A percentile compares a stretch with the other conserved stretches of the same genome.
Evolutionary conservation across 35 echinoderm and acorn worm species (phyloP).

Genomic region (Apostichopus californicus): DNA sequence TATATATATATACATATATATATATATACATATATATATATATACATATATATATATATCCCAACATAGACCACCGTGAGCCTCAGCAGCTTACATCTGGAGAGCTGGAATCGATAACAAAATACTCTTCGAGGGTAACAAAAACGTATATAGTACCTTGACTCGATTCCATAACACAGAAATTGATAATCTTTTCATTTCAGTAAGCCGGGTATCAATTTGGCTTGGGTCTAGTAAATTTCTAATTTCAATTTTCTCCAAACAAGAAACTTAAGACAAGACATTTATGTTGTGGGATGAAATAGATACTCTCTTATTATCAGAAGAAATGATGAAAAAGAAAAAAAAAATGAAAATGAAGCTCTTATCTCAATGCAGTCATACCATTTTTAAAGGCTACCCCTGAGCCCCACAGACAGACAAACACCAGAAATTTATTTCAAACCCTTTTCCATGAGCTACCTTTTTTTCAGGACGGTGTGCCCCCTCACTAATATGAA

Average conservation of each 20-base stretch:
- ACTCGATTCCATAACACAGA: not conserved
- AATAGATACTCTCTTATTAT: slow-evolving; percentile 37
- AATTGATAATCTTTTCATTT: not conserved
- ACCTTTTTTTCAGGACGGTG: slow-evolving; percentile 18
- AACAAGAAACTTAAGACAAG: not conserved
- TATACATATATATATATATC: no score
- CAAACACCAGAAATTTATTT: slow-evolving; percentile 48
- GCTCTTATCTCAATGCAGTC: not conserved
- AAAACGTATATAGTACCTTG: not conserved
- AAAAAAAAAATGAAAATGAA: slow-evolving; percentile 2
- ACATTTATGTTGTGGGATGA: slow-evolving; percentile 26
- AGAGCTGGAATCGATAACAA: no score
- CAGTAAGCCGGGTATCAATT: not conserved
- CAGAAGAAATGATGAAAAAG: not conserved
- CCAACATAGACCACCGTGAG: no score
- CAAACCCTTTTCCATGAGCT: slow-evolving; percentile 6
- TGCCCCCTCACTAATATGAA: slow-evolving; percentile 54
- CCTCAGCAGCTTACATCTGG: no score
- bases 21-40: no score
- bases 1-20: no score
- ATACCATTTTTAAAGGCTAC: slow-evolving; percentile 20
- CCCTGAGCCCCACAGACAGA: slow-evolving; percentile 47
- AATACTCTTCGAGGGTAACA: no score
- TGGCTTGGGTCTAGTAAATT: slow-evolving; percentile 4
- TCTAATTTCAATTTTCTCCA: slow-evolving; percentile 8